Base-by-base conservation (phyloP, 2,888 invertebrate species). In the Choristoneura rosaceana region DNA sequence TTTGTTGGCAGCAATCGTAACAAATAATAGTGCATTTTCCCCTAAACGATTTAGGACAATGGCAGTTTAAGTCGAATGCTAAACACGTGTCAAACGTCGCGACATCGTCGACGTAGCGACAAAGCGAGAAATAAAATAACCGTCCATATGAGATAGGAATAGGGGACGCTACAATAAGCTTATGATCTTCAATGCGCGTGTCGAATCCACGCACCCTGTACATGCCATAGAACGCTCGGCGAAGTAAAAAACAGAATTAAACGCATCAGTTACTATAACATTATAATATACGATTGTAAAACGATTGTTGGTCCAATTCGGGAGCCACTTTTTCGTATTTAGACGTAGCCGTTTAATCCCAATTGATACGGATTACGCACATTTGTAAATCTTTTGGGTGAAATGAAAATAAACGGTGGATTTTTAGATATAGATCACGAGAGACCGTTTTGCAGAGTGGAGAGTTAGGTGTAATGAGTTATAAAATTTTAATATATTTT, bases 71-170 rank as follows among this genome's bases (percentile, higher is more conserved):
- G 88, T 90, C 87, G 87, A 85, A 89, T 88, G 85, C 90, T 90
- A 91, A 93, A 91, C 93, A 92, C 92, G 93, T 91, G 93, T 93
- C 93, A 91, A 90, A 87, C 84, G 83, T 85, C 84, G 84, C 85
- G 88, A 90, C 92, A 88, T 90, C 83, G 89, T 89, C 83, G 89
- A 86, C 85, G 85, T 87, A 84, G 84, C 88, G 84, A 87, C 82
- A 88, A 90, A 84, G 87, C 84, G 84, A 90, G 81, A 86, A 87
- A 90, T 88, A 90, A 89, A 87, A 89, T 88, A 90, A 89, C 84
- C 82, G 87, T 90, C 88, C 87, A 90, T 89, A 90, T 81, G 82
- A 85, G 84, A 88, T 88, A 83, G 81, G 78, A 82, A 87, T 84
- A 81, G 87, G 89, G 89, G 85, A 73, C 67, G 58, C 69, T 73